Evolutionary conservation across 2,888 invertebrate genomes (phyloP), one percentile per base, ranked within the genome.

Genomic region (Pimpla rufipes): DNA sequence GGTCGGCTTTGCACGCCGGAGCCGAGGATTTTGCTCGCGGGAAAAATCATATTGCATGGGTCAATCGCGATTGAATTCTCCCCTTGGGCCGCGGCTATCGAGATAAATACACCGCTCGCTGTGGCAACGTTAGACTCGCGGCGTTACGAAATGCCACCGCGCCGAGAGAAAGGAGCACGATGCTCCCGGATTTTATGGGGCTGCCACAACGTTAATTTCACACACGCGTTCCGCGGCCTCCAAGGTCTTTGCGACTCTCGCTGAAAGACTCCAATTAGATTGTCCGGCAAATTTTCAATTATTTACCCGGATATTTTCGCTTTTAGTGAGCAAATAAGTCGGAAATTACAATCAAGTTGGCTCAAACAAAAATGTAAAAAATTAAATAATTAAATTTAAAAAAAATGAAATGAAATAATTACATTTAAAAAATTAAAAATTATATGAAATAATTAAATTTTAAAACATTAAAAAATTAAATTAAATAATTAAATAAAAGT

Each of bases 81-180:
- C 23, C 62, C 50, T 67, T 57, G 57, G 76, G 66, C 35, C 55
- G 57, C 37, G 37, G 16, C 29, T 29, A 62, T 40, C 40, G 16
- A 23, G 62, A 62, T 75, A 71, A 59, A 62, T 82, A 77, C 77
- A 59, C 35, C 6, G 29, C 35, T 35, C 13, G 13, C n/a, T 18
- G 21, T 11, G 6, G 64, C 29, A 18, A 11, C 11, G 42, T 40
- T 3, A 18, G 16, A 37, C 13, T 40, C 18, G 7, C 37, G 8
- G 59, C 16, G 29, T 57, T 80, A 78, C 79, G 85, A 85, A 76
- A 79, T 45, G 55, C 55, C 67, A 66, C 75, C 73, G 29, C 29
- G 81, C 82, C 52, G 70, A 35, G 42, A 71, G 23, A 59, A 83
- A 57, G 76, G 76, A 57, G 55, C 55, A 68, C 75, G 66, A 64